These are phyloP conservation scores for Alentia gelatinosa DNA, from an alignment of 2,888 invertebrate genomes.

Conservation along the genomic window DNA sequence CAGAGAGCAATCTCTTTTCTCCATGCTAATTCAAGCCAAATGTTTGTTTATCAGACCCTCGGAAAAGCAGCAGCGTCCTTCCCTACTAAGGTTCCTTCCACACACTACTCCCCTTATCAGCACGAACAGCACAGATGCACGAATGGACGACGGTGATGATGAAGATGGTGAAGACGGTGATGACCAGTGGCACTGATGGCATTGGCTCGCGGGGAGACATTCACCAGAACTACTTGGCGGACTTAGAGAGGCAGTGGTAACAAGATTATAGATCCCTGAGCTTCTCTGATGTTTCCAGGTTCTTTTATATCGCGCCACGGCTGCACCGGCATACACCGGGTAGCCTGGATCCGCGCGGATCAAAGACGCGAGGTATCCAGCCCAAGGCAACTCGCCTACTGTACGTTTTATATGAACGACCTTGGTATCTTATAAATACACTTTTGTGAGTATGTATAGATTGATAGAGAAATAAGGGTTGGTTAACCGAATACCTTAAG, in stretches of 20 bases:
- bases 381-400: not conserved
- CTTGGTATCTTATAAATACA: not conserved
- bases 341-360: not conserved
- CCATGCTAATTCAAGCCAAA: not conserved
- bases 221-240: slow-evolving; percentile 1
- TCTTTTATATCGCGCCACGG: not conserved
- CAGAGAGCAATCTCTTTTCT: too few relatives aligned
- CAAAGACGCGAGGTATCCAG: not conserved
- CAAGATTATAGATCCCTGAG: slow-evolving; percentile 3
- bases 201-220: not conserved
- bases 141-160: not conserved
- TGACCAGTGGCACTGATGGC: not conserved
- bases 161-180: not conserved
- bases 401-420: not conserved
- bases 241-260: not conserved
- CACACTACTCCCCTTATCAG: too few relatives aligned
- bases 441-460: too few relatives aligned
- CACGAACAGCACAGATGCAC: not conserved
- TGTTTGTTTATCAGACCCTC: too few relatives aligned
- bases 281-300: not conserved
- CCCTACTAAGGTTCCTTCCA: too few relatives aligned
- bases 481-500: too few relatives aligned
- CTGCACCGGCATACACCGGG: not conserved
- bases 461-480: too few relatives aligned
- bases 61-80: too few relatives aligned